Evolutionary conservation across 23 tunicate species (phyloP).

Genomic region (Corella eumyota): DNA sequence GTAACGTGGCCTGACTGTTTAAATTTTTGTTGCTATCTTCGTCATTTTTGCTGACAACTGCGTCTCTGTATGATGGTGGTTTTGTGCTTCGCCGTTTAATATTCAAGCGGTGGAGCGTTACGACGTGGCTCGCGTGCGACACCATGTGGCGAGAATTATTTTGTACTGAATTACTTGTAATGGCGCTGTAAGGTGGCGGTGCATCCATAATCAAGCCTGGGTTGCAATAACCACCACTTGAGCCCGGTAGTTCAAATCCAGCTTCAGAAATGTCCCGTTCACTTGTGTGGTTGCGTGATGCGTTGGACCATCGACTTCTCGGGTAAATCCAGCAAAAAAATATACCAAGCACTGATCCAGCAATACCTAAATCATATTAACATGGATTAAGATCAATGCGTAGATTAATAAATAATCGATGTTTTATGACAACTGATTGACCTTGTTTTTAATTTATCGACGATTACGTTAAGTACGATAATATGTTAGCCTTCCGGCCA

Average conservation of each 20-base stretch:
- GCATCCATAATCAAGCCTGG: slow-evolving; percentile 16
- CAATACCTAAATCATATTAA: slow-evolving; percentile 8
- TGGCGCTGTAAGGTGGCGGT: slow-evolving; percentile 22
- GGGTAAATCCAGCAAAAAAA: slow-evolving; percentile 27
- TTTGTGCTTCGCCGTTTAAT: too few species aligned
- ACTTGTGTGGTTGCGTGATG: not conserved
- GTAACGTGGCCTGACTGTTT: too few species aligned
- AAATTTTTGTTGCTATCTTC: too few species aligned
- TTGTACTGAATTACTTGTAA: not conserved
- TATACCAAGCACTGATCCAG: slow-evolving; percentile 8
- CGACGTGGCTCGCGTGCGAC: too few species aligned
- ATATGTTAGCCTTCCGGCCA: not conserved
- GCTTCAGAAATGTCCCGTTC: slow-evolving; percentile 1
- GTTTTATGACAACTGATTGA: too few species aligned
- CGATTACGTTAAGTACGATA: not conserved
- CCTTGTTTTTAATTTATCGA: too few species aligned
- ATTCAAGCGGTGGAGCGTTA: too few species aligned
- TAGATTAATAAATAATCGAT: too few species aligned
- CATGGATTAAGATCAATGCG: too few species aligned
- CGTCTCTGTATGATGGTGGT: slow-evolving; percentile 1
- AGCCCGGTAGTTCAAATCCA: slow-evolving; percentile 7
- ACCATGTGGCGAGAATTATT: too few species aligned
- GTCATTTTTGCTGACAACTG: too few species aligned
- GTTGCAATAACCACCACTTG: slow-evolving; percentile 7
- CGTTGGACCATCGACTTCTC: not conserved